Base-by-base conservation (phyloP, 2,797 vertebrate genomes). In the Falco columbarius region DNA sequence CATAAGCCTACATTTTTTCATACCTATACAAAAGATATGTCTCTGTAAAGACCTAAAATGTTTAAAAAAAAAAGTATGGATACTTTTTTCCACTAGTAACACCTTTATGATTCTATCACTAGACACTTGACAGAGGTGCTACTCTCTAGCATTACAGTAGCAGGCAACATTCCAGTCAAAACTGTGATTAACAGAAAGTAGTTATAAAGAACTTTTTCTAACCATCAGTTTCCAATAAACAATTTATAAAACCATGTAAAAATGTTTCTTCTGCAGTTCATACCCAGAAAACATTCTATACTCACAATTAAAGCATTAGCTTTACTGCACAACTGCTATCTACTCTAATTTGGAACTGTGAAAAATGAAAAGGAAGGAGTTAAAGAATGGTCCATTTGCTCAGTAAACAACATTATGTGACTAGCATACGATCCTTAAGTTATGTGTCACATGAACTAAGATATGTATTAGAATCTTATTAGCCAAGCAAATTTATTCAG, bases 141-240 rank as follows among this genome's bases (percentile, higher is more conserved):
- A 92, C 73, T 90, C 77, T 44, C 76, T 13, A 47, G 51, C 42
- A 87, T n/a, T 63, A 54, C 67, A 90, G 86, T 22, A 92, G 76
- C 29, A 38, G 93, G 95, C 94, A 96, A 86, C 55, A 51, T 81
- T 92, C 72, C 95, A 96, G 89, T 44, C 72, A 84, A 87, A 91
- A 90, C 61, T 34, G 61, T 7, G 12, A 90, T 81, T 44, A 91
- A 86, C 80, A 81, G 58, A 65, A 86, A 79, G 36, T 58, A 21
- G 9, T 74, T 44, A 30, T 30, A 44, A 40, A 76, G 36, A 49
- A 21, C 23, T 55, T 26, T 81, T 90, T 76, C 65, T 68, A 52
- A 32, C 26, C n/a, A 70, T 29, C 23, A 66, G 38, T 46, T 72
- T 81, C 62, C 93, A 88, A 66, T 32, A 36, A 68, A 56, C 27